Base-by-base conservation (phyloP, 2,797 vertebrate genomes). In the Macroramphosus scolopax region DNA sequence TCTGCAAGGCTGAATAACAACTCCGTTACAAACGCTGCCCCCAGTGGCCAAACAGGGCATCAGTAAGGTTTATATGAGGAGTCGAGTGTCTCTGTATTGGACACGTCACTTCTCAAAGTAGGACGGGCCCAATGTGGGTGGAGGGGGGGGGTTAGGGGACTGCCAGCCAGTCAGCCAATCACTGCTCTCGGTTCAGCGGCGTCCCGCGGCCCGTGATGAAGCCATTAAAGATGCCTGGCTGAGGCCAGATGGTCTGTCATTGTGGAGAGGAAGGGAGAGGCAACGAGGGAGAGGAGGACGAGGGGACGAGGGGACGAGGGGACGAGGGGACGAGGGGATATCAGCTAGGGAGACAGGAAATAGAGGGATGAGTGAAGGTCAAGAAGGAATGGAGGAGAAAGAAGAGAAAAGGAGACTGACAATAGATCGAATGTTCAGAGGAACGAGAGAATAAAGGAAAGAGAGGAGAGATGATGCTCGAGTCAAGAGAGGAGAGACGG, bases 171-270 rank as follows among this genome's bases (percentile, higher is more conserved):
- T 63, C 53, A 66, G 52, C 65, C 72, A 82, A 75, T 83, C 63
- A 24, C 62, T 54, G 69, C 45, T 72, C 62, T 65, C 22, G 39
- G 47, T 66, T 67, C 51, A 46, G 50, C 76, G 71, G 63, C 62
- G 48, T 78, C 70, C 75, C 41, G 36, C 51, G 5, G 64, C 61
- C 78, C 42, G 47, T 84, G 80, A 88, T 85, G 77, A 84, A 83
- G 78, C 79, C 79, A 85, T 88, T 88, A 85, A 84, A 88, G 78
- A 88, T 86, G 75, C 79, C 80, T 68, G 73, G 79, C 72, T 74
- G 78, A 73, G 78, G 77, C 86, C 85, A 88, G 86, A 88, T 89
- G 87, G 85, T 75, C 69, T 72, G 75, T 77, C 72, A 83, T 70
- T 68, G 33, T 42, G 35, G 47, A 38, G 34, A 48, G 24, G 17